Evolutionary conservation across 2,888 invertebrate species (phyloP), one percentile per base, ranked within the genome.

Genomic region (Alentia gelatinosa): DNA sequence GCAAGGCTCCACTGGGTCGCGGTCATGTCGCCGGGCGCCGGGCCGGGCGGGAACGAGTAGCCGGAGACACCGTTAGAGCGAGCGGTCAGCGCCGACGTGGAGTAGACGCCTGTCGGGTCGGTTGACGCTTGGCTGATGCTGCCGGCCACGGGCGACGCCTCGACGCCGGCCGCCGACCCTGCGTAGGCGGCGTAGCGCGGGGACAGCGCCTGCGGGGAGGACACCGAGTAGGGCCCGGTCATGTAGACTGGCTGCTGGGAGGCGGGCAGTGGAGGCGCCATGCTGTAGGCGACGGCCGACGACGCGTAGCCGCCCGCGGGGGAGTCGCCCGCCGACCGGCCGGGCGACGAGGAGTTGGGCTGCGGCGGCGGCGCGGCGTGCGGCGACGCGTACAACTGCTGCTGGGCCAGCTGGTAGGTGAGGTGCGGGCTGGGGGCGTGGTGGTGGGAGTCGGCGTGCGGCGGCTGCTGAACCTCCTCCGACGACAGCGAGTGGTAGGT

Each of bases 111-210:
- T 9, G 79, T 19, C 5, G 84, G 84, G 50, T 86, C 86, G 4
- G 63, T 0, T 12, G 56, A 9, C 35, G 63, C 39, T 19, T 79
- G 79, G 35, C 23, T 83, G 37, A 83, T 83, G n/a, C 15, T 4
- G n/a, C 30, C 86, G 26, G 47, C 1, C 3, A 15, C 26, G 5
- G 47, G 26, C 30, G 56, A 4, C 4, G 56, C 47, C 30, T 89
- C 84, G 26, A 40, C 26, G 33, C 7, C 84, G 4, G 26, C 47
- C 4, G 35, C 40, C 39, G 83, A 35, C 15, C 86, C 86, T 12
- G 86, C 26, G 50, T 86, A 86, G 86, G 86, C 26, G 30, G 86
- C 86, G 50, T 86, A 86, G 47, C 86, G 86, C 30, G 86, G 86
- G 26, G 86, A 86, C 47, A 86, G 86, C 19, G 86, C 23, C 47